Evolutionary conservation across 2,113 vertebrate species (phyloP).

Genomic region (Podarcis muralis): DNA sequence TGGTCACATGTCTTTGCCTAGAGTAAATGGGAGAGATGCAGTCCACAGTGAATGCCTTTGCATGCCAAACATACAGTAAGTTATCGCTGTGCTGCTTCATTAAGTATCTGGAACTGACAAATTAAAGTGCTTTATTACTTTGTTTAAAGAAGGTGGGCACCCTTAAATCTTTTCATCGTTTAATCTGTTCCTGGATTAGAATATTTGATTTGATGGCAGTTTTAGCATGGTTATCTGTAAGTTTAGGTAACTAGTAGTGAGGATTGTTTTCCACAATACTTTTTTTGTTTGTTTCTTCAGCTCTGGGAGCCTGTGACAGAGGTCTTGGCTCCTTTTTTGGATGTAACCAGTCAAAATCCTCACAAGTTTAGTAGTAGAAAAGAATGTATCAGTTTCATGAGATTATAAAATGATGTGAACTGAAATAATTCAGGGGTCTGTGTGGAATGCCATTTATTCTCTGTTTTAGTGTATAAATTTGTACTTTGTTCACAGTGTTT

Average conservation of each 20-base stretch:
- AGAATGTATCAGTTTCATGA: neutral
- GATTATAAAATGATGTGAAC: neutral
- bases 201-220: neutral
- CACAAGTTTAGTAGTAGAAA: neutral
- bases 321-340: neutral
- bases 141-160: neutral
- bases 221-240: too few relatives aligned
- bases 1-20: too few relatives aligned
- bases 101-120: neutral
- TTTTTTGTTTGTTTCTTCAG: neutral
- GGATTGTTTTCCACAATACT: neutral
- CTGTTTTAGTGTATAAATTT: slow-evolving; percentile 48
- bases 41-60: too few relatives aligned
- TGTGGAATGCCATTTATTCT: neutral
- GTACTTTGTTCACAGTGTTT: slow-evolving; percentile 86
- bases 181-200: neutral
- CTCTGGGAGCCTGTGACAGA: neutral
- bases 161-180: neutral
- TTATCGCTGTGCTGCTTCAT: neutral
- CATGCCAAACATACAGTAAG: too few relatives aligned
- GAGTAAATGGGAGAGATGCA: too few relatives aligned
- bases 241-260: neutral
- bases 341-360: neutral
- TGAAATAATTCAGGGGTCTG: slow-evolving; percentile 2
- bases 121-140: neutral